phyloP scores from a whole-genome alignment of 2,797 vertebrate species.

The Anguilla megastoma region DNA sequence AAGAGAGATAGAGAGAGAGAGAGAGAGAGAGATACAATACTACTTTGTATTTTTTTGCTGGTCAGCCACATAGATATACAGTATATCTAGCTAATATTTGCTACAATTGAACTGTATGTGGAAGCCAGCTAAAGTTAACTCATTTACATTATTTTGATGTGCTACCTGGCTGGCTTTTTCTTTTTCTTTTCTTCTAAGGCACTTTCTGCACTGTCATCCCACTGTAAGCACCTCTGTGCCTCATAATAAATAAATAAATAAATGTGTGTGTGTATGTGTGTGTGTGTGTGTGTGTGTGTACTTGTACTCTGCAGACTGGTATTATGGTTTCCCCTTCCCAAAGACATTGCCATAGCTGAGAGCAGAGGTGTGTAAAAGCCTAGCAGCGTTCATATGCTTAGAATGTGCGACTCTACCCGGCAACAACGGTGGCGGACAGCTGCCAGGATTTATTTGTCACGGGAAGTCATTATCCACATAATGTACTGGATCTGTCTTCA shows the following conservation, averaged over 20 bases:
- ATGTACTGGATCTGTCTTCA: constrained; percentile 61
- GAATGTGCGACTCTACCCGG: constrained; percentile 10
- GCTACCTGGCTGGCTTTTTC: neutral
- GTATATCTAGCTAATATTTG: neutral
- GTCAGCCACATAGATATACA: too few relatives aligned
- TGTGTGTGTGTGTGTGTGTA: neutral
- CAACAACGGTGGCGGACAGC: constrained; percentile 31
- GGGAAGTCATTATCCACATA: constrained; percentile 56
- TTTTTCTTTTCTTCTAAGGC: too few relatives aligned
- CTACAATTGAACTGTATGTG: neutral
- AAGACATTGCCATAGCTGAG: neutral
- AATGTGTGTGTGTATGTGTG: too few relatives aligned
- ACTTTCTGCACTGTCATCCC: too few relatives aligned
- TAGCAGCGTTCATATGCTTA: neutral
- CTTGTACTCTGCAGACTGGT: neutral
- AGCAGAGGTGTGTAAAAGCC: neutral
- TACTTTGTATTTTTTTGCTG: neutral
- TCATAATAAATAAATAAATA: too few relatives aligned
- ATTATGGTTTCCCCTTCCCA: neutral
- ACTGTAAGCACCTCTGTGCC: too few relatives aligned
- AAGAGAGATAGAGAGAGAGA: too few relatives aligned
- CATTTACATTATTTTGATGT: neutral
- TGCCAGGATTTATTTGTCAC: constrained; percentile 56
- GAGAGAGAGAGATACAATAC: neutral
- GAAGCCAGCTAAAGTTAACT: neutral